Evolutionary conservation across 1,140 invertebrate species (phyloP).

Genomic region (Drepana arcuata): DNA sequence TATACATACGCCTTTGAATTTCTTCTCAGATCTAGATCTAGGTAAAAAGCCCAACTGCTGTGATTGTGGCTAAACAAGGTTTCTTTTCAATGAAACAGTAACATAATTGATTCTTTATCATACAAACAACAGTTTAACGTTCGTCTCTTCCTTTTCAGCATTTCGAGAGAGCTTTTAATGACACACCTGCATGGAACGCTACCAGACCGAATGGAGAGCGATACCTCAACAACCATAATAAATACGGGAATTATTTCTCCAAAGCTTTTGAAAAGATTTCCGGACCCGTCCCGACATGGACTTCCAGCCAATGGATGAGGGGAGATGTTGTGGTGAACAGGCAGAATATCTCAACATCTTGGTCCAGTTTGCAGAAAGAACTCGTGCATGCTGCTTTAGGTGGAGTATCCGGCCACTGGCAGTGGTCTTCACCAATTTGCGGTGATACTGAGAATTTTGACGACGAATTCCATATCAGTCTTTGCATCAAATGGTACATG

Average conservation of each 20-base stretch:
- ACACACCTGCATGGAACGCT: slow-evolving; percentile 47
- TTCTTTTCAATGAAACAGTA: too few species aligned
- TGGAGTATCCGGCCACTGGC: slow-evolving; percentile 50
- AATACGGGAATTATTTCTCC: slow-evolving; percentile 37
- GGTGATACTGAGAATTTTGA: slow-evolving; percentile 45
- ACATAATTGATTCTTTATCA: too few species aligned
- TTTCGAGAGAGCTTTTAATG: slow-evolving; percentile 35
- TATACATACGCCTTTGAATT: too few species aligned
- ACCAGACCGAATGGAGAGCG: slow-evolving; percentile 15
- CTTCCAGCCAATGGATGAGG: slow-evolving; percentile 38
- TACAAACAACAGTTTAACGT: too few species aligned
- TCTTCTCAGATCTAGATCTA: too few species aligned
- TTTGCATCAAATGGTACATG: slow-evolving; percentile 64
- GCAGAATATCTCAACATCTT: slow-evolving; percentile 41
- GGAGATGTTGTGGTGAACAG: slow-evolving; percentile 31
- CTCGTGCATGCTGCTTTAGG: slow-evolving; percentile 42
- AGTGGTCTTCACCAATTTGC: slow-evolving; percentile 52
- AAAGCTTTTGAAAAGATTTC: slow-evolving; percentile 22
- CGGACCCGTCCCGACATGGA: slow-evolving; percentile 18
- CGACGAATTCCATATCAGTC: slow-evolving; percentile 20
- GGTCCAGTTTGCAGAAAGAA: slow-evolving; percentile 42
- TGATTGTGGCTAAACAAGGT: too few species aligned
- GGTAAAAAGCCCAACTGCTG: too few species aligned
- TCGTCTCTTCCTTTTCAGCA: slow-evolving; percentile 38
- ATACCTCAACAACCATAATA: slow-evolving; percentile 41